phyloP scores from a whole-genome alignment of 1,140 invertebrate species.

The Episyrphus balteatus region DNA sequence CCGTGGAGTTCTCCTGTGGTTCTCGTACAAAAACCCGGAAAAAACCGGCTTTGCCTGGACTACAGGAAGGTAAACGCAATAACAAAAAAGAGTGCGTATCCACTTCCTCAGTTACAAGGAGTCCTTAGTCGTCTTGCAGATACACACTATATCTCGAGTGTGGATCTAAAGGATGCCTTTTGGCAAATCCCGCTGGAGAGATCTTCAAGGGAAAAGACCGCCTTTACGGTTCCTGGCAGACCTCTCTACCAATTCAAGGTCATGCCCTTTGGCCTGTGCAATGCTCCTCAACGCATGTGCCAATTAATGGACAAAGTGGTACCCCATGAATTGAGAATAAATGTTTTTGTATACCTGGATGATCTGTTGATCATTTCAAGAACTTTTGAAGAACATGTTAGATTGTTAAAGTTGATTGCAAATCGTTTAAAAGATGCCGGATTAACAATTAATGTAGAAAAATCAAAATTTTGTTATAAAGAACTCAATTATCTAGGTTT shows the following conservation, averaged over 20 bases:
- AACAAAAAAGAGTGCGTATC: slow-evolving; percentile 17
- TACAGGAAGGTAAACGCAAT: slow-evolving; percentile 19
- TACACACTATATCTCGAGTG: no score
- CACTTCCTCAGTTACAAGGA: slow-evolving; percentile 10
- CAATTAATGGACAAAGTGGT: not conserved
- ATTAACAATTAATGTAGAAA: not conserved
- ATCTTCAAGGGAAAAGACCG: no score
- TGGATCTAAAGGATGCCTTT: no score
- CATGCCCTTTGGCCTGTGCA: not conserved
- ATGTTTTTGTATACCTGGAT: slow-evolving; percentile 15
- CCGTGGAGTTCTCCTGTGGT: slow-evolving; percentile 17
- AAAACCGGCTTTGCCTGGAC: slow-evolving; percentile 17
- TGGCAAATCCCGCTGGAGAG: no score
- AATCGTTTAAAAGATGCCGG: not conserved
- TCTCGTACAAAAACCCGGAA: slow-evolving; percentile 14
- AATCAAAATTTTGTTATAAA: not conserved
- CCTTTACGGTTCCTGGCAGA: no score
- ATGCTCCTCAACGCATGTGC: not conserved
- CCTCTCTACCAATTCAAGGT: no score
- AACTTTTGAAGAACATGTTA: slow-evolving; percentile 33
- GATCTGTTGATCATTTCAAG: slow-evolving; percentile 36
- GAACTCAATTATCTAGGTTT: not conserved
- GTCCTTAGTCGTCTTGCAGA: slow-evolving; percentile 6
- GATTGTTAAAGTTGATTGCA: not conserved
- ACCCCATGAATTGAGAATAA: not conserved